phyloP scores from a whole-genome alignment of 53 echinoderm and acorn worm species.

The Zoroaster sp. region DNA sequence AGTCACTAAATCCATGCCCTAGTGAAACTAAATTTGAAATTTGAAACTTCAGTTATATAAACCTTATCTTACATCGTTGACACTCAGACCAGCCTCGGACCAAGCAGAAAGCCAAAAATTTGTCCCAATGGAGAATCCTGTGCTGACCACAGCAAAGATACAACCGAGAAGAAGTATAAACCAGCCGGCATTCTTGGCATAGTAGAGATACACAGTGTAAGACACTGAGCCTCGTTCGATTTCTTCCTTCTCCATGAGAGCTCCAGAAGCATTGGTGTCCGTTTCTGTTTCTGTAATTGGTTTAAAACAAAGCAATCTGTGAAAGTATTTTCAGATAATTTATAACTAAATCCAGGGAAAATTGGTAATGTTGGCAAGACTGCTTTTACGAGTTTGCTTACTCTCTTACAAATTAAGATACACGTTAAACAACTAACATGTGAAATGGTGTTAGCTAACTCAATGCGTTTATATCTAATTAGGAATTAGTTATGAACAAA shows the following conservation, averaged over 20 bases:
- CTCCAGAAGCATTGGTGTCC: constrained; percentile 11
- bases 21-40: neutral
- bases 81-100: constrained; percentile 53
- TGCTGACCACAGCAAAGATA: neutral
- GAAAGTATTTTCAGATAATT: no score
- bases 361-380: no score
- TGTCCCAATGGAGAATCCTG: constrained; percentile 36
- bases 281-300: neutral
- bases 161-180: neutral
- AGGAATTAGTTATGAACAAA: no score
- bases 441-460: no score
- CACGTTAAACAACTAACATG: no score
- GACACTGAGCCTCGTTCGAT: constrained; percentile 69
- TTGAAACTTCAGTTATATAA: neutral
- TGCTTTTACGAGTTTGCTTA: no score
- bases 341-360: no score
- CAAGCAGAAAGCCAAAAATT: constrained; percentile 81
- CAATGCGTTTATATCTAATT: no score
- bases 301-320: neutral
- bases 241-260: constrained; percentile 77
- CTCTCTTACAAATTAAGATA: no score
- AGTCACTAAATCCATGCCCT: no score
- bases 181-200: constrained; percentile 40
- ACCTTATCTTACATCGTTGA: constrained; percentile 13
- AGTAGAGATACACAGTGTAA: constrained; percentile 51